phyloP scores from a whole-genome alignment of 2,888 invertebrate genomes.

The Geotrupes spiniger region DNA sequence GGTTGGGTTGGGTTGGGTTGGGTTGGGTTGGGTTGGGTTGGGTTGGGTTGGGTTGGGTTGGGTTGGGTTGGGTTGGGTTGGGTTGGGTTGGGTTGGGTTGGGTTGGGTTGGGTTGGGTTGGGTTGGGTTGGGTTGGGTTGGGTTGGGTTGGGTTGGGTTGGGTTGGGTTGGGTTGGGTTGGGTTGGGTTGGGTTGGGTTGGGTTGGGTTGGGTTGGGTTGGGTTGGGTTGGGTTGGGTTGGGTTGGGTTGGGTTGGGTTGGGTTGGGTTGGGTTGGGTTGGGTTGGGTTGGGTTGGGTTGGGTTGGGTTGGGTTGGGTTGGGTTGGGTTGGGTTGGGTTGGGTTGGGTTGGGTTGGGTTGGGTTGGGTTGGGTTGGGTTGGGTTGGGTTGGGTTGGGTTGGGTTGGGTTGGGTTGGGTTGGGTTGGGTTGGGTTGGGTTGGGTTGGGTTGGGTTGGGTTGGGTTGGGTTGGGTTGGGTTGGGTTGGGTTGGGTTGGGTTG shows the following conservation, averaged over 20 bases:
- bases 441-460: constrained; percentile 25
- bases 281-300: constrained; percentile 24
- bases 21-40: constrained; percentile 17
- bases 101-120: constrained; percentile 10
- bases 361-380: constrained; percentile 20
- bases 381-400: constrained; percentile 20
- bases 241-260: constrained; percentile 23
- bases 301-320: constrained; percentile 21
- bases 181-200: constrained; percentile 17
- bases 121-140: constrained; percentile 18
- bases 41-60: constrained; percentile 17
- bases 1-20: constrained; percentile 18
- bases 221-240: constrained; percentile 19
- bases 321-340: constrained; percentile 24
- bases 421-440: constrained; percentile 23
- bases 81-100: constrained; percentile 15
- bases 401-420: constrained; percentile 22
- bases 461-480: constrained; percentile 20
- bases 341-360: constrained; percentile 24
- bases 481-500: constrained; percentile 17
- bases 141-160: constrained; percentile 20
- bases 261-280: constrained; percentile 26
- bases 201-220: constrained; percentile 16
- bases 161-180: constrained; percentile 19
- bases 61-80: constrained; percentile 16